A percentile compares a stretch with the other conserved stretches of the same genome.
Evolutionary conservation across 2,888 invertebrate genomes (phyloP).

Genomic region (Coleophora deauratella): DNA sequence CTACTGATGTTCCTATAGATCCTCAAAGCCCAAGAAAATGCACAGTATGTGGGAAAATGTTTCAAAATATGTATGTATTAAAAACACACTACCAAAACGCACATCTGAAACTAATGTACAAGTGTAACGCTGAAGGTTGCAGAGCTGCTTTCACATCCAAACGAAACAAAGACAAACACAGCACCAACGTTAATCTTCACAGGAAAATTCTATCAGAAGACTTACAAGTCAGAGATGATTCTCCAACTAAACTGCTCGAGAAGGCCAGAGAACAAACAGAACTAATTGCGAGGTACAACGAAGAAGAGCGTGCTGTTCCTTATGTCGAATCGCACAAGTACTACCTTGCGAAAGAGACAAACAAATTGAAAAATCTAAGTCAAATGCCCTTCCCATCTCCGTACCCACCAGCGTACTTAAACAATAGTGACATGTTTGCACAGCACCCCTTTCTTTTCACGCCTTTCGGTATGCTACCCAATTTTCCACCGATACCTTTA

Average conservation of each 20-base stretch:
- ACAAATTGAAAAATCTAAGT: constrained; percentile 46
- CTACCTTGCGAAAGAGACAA: constrained; percentile 51
- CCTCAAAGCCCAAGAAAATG: constrained; percentile 94
- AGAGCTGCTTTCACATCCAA: constrained; percentile 96
- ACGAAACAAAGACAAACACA: constrained; percentile 92
- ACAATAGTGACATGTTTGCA: constrained; percentile 53
- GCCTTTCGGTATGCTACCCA: constrained; percentile 65
- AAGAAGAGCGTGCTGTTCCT: constrained; percentile 77
- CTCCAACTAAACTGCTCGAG: constrained; percentile 60
- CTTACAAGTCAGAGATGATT: constrained; percentile 48
- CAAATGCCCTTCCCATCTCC: constrained; percentile 45
- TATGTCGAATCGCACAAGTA: constrained; percentile 71
- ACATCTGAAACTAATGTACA: constrained; percentile 95
- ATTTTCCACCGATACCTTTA: constrained; percentile 60
- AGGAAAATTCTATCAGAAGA: constrained; percentile 86
- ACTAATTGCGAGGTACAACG: constrained; percentile 84
- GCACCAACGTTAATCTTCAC: constrained; percentile 92
- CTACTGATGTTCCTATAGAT: constrained; percentile 90
- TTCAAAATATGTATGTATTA: constrained; percentile 93
- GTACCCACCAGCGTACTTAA: constrained; percentile 54
- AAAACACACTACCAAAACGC: constrained; percentile 97
- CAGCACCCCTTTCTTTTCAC: constrained; percentile 65
- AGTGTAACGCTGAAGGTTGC: constrained; percentile 95
- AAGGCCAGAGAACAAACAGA: constrained; percentile 84
- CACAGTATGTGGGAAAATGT: constrained; percentile 93